phyloP scores from a whole-genome alignment of 2,113 vertebrate genomes.

The Tursiops truncatus region DNA sequence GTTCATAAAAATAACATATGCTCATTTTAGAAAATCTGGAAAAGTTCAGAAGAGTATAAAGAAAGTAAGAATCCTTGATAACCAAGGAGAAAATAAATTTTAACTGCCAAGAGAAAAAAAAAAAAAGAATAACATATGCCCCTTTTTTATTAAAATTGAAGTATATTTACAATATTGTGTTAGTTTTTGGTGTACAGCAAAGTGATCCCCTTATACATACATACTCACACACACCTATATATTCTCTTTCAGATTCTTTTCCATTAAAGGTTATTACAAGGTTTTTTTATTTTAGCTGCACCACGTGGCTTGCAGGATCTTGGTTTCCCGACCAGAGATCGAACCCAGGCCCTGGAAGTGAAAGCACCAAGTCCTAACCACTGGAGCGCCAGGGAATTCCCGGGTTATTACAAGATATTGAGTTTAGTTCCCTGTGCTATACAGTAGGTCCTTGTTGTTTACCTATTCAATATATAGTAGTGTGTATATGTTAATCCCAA shows the following conservation, averaged over 20 bases:
- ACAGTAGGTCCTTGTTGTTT: neutral
- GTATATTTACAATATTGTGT: neutral
- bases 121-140: neutral
- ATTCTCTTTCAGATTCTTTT: neutral
- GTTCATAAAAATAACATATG: slow-evolving; percentile 41
- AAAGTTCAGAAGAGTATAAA: slow-evolving; percentile 3
- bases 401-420: too few relatives aligned
- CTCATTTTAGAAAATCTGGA: slow-evolving; percentile 16
- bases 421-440: neutral
- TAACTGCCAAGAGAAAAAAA: neutral
- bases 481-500: neutral
- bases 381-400: too few relatives aligned
- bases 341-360: too few relatives aligned
- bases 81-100: slow-evolving; percentile 18
- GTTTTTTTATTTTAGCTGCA: too few relatives aligned
- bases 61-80: slow-evolving; percentile 21
- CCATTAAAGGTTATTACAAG: neutral
- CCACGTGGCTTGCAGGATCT: too few relatives aligned
- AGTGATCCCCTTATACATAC: neutral
- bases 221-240: neutral
- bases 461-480: neutral
- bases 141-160: neutral
- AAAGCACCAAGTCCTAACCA: too few relatives aligned
- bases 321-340: too few relatives aligned
- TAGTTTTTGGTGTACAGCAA: neutral